phyloP scores from a whole-genome alignment of 2,888 invertebrate species.

The Rapana venosa region DNA sequence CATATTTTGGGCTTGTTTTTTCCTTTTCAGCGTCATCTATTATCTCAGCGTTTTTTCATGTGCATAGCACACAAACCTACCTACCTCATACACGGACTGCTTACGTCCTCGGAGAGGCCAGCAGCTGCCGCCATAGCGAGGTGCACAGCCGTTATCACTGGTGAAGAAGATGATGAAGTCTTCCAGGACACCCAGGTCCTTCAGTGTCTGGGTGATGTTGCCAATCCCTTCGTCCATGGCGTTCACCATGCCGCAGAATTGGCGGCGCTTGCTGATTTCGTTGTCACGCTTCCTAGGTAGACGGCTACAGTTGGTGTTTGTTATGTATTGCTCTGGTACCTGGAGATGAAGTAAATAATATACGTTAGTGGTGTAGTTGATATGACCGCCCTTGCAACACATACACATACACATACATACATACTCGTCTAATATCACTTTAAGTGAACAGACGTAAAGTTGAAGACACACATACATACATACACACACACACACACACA shows the following conservation, averaged over 20 bases:
- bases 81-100: constrained; percentile 7
- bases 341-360: neutral
- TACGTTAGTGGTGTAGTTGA: too few relatives aligned
- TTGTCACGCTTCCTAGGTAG: neutral
- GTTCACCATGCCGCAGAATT: constrained; percentile 82
- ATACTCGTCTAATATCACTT: too few relatives aligned
- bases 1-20: too few relatives aligned
- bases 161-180: constrained; percentile 90
- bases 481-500: too few relatives aligned
- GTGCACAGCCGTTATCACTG: constrained; percentile 85
- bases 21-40: too few relatives aligned
- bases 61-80: neutral
- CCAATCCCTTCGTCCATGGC: constrained; percentile 91
- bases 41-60: too few relatives aligned
- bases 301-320: neutral
- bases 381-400: too few relatives aligned
- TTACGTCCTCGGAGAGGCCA: constrained; percentile 13
- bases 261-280: neutral
- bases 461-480: too few relatives aligned
- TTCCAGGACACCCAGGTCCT: constrained; percentile 84
- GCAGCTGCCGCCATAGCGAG: neutral
- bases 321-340: neutral
- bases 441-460: too few relatives aligned
- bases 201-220: constrained; percentile 84
- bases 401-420: too few relatives aligned